Conservation (phyloP, 2,888 invertebrate species). For the Leptinotarsa peninsularis region DNA sequence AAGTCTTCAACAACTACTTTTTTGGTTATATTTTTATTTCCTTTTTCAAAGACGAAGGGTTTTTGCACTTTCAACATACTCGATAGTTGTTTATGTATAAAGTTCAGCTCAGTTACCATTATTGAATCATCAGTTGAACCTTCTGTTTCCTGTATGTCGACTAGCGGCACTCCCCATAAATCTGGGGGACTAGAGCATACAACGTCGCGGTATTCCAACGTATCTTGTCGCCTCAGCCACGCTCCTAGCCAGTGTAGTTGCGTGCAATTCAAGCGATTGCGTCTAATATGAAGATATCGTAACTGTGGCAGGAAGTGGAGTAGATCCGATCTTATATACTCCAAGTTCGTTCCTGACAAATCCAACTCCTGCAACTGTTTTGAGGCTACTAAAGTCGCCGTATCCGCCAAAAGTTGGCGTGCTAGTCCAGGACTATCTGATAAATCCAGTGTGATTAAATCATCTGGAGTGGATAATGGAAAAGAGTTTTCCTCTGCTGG, state of each 20-base stretch:
- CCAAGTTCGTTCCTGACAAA: conserved; percentile 74
- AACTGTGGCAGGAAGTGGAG: conserved; percentile 78
- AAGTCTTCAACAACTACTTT: background rate
- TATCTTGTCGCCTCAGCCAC: conserved; percentile 74
- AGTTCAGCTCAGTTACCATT: too few species aligned
- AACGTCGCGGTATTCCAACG: conserved; percentile 62
- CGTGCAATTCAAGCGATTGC: conserved; percentile 80
- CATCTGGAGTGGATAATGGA: conserved; percentile 78
- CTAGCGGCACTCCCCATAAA: conserved; percentile 60
- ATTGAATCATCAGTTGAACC: background rate
- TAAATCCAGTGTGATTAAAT: conserved; percentile 80
- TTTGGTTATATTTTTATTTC: background rate
- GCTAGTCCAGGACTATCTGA: conserved; percentile 80
- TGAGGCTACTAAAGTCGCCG: conserved; percentile 78
- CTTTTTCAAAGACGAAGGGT: background rate
- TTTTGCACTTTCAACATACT: background rate
- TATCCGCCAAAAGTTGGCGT: conserved; percentile 76
- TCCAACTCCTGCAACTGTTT: conserved; percentile 78
- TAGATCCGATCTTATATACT: conserved; percentile 76
- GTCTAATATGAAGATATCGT: conserved; percentile 74
- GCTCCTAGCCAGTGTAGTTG: conserved; percentile 75
- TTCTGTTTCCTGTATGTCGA: conserved; percentile 58
- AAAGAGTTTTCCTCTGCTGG: conserved; percentile 75
- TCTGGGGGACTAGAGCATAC: conserved; percentile 65
- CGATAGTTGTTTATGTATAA: background rate